Base-by-base conservation (phyloP, 2,797 vertebrate species). In the Dendrocincla tyrannina region DNA sequence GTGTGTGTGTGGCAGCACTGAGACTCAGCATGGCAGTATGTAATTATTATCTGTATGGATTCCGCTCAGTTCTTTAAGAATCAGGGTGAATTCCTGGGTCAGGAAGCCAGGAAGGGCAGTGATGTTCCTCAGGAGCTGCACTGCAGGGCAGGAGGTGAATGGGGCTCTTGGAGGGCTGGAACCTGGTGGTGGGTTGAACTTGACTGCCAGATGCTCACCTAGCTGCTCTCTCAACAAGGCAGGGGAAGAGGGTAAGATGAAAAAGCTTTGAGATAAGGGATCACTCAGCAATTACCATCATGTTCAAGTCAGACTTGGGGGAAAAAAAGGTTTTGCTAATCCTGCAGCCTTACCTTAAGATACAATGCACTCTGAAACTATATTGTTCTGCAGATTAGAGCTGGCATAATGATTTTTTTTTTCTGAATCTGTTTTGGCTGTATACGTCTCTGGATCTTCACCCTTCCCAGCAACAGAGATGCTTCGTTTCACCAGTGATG, bases 11-110 rank as follows among this genome's bases (percentile, higher is more conserved):
- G 42, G 28, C 60, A 47, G 35, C 14, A 2, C 37, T 42, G 66
- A 23, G 27, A 39, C 39, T n/a, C 55, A 25, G 3, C 23, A 41
- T 11, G 28, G 47, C 46, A 23, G 14, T 22, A 3, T 0, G 4
- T 28, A 17, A 6, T 30, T 44, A 52, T 19, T 52, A 53, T 27
- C 66, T 79, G 28, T 7, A 44, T 49, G 3, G 42, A 64, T 53
- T 67, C 27, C 16, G 17, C 41, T 73, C 50, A 11, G 10, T 64
- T 76, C 50, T 44, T 68, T 52, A 66, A 56, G 73, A 46, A 32
- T 46, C 4, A 20, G 11, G 19, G 49, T 69, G 62, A 78, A 91
- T 77, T 88, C 49, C 16, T 16, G 20, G 17, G 14, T 32, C 25
- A 62, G 59, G n/a, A 55, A 81, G n/a, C 13, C 35, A 30, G 39